Conservation (phyloP, 2,797 vertebrate genomes). For the Argyrosomus regius region DNA sequence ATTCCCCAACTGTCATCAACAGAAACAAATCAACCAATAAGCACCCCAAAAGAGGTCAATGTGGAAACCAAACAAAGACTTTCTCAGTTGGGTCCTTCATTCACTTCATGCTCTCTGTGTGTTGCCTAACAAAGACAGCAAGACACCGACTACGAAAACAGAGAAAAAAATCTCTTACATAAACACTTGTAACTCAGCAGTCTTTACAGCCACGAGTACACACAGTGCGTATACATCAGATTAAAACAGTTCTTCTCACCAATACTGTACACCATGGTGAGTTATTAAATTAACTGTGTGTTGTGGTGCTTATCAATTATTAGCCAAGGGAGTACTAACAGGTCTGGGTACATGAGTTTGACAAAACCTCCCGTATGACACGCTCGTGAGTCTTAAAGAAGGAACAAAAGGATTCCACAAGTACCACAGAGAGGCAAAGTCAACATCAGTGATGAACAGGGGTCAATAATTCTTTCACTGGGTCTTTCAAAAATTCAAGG, state of each 20-base stretch:
- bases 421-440: constrained; percentile 35
- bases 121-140: constrained; percentile 48
- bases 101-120: constrained; percentile 32
- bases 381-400: constrained; percentile 18
- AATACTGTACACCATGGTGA: constrained; percentile 5
- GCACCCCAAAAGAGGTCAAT: constrained; percentile 31
- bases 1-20: constrained; percentile 65
- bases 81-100: constrained; percentile 47
- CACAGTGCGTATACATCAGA: constrained; percentile 32
- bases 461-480: constrained; percentile 68
- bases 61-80: constrained; percentile 65
- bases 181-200: constrained; percentile 60
- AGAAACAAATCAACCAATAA: constrained; percentile 31
- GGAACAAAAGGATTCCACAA: constrained; percentile 27
- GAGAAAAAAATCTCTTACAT: constrained; percentile 29
- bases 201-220: constrained; percentile 13
- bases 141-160: constrained; percentile 55
- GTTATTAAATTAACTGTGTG: constrained; percentile 25
- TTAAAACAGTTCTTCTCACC: constrained; percentile 29
- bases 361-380: constrained; percentile 25
- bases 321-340: constrained; percentile 23
- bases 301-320: constrained; percentile 49
- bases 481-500: constrained; percentile 71
- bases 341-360: constrained; percentile 36
- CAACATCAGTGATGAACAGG: constrained; percentile 49